phyloP scores from a whole-genome alignment of 2,113 vertebrate genomes.

The Cercopithecus mona region DNA sequence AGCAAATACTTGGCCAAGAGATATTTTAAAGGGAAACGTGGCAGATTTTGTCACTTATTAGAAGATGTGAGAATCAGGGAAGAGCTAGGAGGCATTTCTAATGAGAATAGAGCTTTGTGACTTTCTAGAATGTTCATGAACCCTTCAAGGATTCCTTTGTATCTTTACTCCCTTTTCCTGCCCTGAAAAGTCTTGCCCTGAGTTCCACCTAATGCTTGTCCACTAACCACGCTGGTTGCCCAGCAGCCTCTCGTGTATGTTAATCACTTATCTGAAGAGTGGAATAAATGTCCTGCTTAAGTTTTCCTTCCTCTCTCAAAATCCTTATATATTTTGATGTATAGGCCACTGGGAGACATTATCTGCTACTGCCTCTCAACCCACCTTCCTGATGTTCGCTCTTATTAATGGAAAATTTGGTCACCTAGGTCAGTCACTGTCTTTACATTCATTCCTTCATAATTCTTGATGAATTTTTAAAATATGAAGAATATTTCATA shows the following conservation, averaged over 20 bases:
- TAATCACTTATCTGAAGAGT: not conserved
- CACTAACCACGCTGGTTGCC: not conserved
- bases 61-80: not conserved
- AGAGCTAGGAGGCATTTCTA: not conserved
- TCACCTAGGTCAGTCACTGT: not conserved
- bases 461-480: not conserved
- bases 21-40: not conserved
- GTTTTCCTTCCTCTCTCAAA: not conserved
- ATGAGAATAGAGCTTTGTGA: not conserved
- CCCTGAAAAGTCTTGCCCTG: not conserved
- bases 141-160: not conserved
- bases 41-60: not conserved
- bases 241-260: not conserved
- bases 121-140: not conserved
- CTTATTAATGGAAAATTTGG: not conserved
- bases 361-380: not conserved
- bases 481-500: not conserved
- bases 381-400: not conserved
- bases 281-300: not conserved
- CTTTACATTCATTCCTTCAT: not conserved
- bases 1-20: not conserved
- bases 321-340: not conserved
- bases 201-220: not conserved
- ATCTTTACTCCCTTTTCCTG: not conserved
- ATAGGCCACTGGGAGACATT: not conserved